Evolutionary conservation across 2,797 vertebrate genomes (phyloP).

Genomic region (Rhyacichthys aspro): DNA sequence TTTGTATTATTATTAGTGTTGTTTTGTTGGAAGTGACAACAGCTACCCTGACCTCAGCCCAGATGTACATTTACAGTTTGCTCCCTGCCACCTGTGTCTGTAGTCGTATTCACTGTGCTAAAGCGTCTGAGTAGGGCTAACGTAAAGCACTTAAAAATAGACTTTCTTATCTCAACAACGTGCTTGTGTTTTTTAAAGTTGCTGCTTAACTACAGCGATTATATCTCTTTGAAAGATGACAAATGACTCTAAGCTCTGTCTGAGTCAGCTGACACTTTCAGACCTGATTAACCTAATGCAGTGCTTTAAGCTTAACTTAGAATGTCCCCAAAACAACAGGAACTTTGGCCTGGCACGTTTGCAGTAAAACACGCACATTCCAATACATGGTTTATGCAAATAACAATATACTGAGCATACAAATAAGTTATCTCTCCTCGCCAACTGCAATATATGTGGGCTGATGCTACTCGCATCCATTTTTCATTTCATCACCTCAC

Average conservation of each 20-base stretch:
- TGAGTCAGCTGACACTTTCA: conserved; percentile 55
- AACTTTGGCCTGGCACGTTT: conserved; percentile 12
- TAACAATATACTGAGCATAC: background rate
- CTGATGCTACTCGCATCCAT: conserved; percentile 32
- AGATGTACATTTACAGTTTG: background rate
- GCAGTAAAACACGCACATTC: conserved; percentile 1
- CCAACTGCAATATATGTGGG: conserved; percentile 25
- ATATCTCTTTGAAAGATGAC: conserved; percentile 36
- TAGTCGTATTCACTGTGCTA: conserved; percentile 7
- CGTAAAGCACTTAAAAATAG: conserved; percentile 24
- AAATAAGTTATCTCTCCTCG: background rate
- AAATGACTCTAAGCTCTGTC: conserved; percentile 35
- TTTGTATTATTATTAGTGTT: too few relatives aligned
- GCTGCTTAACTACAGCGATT: conserved; percentile 17
- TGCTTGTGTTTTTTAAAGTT: conserved; percentile 30
- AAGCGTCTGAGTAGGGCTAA: conserved; percentile 20
- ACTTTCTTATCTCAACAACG: conserved; percentile 12
- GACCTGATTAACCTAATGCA: conserved; percentile 57
- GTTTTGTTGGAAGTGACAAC: background rate
- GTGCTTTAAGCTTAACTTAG: conserved; percentile 43
- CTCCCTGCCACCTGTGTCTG: conserved; percentile 22
- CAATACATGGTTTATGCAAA: background rate
- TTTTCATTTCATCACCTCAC: conserved; percentile 71
- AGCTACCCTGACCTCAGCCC: background rate
- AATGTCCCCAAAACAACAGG: conserved; percentile 24